Conservation (phyloP, 35 echinoderm and acorn worm species). For the Diadema setosum region DNA sequence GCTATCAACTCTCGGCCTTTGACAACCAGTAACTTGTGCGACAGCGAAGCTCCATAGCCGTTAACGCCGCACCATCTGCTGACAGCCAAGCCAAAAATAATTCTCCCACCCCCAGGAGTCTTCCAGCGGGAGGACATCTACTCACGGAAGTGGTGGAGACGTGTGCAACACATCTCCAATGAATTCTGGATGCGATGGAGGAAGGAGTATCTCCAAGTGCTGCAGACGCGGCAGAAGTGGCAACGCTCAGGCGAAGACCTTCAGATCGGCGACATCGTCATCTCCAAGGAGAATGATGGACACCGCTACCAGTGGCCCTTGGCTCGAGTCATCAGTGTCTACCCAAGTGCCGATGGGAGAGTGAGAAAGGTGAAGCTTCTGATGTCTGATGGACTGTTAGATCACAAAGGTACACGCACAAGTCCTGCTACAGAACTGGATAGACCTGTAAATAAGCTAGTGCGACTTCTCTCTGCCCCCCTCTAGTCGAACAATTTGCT, state of each 20-base stretch:
- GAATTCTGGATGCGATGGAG: constrained; percentile 58
- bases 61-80: constrained; percentile 40
- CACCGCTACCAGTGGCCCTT: constrained; percentile 21
- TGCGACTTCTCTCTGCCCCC: not conserved
- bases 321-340: constrained; percentile 5
- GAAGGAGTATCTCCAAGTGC: constrained; percentile 17
- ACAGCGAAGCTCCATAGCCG: constrained; percentile 19
- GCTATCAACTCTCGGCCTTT: constrained; percentile 31
- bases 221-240: constrained; percentile 40
- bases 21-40: not conserved
- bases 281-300: constrained; percentile 18
- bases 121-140: constrained; percentile 43
- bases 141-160: constrained; percentile 27
- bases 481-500: not conserved
- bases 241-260: not conserved
- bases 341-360: not conserved
- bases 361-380: constrained; percentile 39
- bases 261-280: constrained; percentile 37
- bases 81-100: constrained; percentile 48
- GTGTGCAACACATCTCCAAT: constrained; percentile 48
- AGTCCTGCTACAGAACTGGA: not conserved
- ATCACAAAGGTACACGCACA: not conserved
- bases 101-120: constrained; percentile 60
- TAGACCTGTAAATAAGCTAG: not conserved
- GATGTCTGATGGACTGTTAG: not conserved